A percentile compares a stretch with the other conserved stretches of the same genome.
phyloP scores from a whole-genome alignment of 2,888 invertebrate species.

The Nomada goodeniana region DNA sequence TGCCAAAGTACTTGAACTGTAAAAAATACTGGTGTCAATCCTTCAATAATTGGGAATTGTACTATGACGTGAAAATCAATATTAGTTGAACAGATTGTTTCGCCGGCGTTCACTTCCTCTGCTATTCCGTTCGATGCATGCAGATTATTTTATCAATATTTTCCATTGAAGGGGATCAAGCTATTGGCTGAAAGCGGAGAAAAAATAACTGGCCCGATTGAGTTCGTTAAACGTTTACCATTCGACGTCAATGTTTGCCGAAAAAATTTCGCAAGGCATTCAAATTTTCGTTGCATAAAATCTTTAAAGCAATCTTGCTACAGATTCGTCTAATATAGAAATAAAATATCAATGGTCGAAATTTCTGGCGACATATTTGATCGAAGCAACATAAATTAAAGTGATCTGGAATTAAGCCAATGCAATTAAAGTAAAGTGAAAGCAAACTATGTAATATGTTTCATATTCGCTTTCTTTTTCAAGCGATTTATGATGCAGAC shows the following conservation, averaged over 20 bases:
- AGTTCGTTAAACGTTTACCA: constrained; percentile 11
- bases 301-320: not conserved
- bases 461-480: not conserved
- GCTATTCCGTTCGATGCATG: constrained; percentile 9
- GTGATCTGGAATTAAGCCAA: not conserved
- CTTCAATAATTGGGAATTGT: constrained; percentile 29
- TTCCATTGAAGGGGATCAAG: constrained; percentile 6
- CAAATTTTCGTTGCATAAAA: not conserved
- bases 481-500: not conserved
- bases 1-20: not conserved
- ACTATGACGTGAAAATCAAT: constrained; percentile 33
- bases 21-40: constrained; percentile 12
- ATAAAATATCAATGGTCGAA: not conserved
- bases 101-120: constrained; percentile 6
- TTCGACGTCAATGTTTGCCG: not conserved
- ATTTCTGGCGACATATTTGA: not conserved
- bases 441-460: too few relatives aligned
- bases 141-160: constrained; percentile 34
- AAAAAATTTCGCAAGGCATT: not conserved
- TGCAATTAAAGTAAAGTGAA: too few relatives aligned
- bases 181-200: not conserved
- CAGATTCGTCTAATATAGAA: not conserved
- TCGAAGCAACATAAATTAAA: not conserved
- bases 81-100: constrained; percentile 9
- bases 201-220: not conserved